Base-by-base conservation (phyloP, 2,888 invertebrate species). In the Harmothoe impar region DNA sequence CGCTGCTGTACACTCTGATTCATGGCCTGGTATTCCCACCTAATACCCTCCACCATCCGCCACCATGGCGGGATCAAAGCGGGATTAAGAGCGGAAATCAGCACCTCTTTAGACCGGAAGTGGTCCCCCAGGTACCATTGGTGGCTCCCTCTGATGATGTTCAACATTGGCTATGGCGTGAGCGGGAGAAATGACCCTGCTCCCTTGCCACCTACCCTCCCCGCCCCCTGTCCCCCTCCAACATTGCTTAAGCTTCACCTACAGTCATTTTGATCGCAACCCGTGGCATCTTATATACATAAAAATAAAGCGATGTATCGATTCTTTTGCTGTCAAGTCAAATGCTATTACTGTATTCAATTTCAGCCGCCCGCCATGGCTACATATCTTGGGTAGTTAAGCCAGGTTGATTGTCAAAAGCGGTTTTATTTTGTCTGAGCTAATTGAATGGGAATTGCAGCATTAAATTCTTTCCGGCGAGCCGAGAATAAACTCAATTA, bases 21-120 rank as follows among this genome's bases (percentile, higher is more conserved):
- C 72, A 72, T 72, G 25, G 31, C 35, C 81, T 43, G 43, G 81
- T 81, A 33, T 81, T 43, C 81, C 43, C 81, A 81, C n/a, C 43
- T 81, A 81, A 81, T 81, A 15, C 81, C 81, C 43, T 17, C 31
- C 29, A 77, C 20, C 43, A 25, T 23, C 35, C 81, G 23, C 81
- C 35, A 33, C 81, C 81, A 77, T 7, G 17, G 29, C 77, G 31
- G 77, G 81, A 81, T 81, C 81, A 81, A 81, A 81, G 81, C 81
- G 23, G 43, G 81, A 33, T 81, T 81, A 33, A 81, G 35, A 20
- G 35, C 81, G 35, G 81, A 81, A 43, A 35, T 43, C 35, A 43
- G 81, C 81, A 81, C 35, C 81, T 77, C 77, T 31, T 77, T 77
- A 31, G 62, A 43, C 43, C 20, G 81, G 35, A 43, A 33, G 81